Evolutionary conservation across 2,797 vertebrate genomes (phyloP).

Genomic region (Cyprinella venusta): DNA sequence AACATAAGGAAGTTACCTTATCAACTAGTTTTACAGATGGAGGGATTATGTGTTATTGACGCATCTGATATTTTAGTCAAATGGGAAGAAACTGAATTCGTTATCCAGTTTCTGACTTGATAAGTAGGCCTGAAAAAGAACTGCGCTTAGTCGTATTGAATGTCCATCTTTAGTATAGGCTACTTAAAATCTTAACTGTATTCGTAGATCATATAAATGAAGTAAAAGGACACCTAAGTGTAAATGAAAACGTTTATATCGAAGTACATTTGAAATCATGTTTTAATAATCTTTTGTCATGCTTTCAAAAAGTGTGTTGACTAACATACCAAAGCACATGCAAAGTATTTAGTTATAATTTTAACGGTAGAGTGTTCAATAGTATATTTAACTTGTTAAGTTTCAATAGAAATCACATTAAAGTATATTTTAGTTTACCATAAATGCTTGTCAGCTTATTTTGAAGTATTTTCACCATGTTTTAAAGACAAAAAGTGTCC

Average conservation of each 20-base stretch:
- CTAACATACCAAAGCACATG: neutral
- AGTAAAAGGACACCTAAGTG: too few relatives aligned
- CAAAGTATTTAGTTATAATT: neutral
- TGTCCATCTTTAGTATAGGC: neutral
- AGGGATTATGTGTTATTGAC: neutral
- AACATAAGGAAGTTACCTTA: conserved; percentile 2
- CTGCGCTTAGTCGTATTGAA: neutral
- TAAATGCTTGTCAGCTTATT: neutral
- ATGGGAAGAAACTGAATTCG: neutral
- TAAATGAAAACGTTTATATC: too few relatives aligned
- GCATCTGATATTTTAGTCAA: conserved; percentile 10
- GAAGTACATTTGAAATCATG: neutral
- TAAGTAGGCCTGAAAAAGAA: neutral
- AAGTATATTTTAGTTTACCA: neutral
- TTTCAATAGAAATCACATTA: neutral
- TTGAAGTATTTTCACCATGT: neutral
- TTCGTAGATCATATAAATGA: neutral
- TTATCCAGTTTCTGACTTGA: neutral
- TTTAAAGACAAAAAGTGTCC: neutral
- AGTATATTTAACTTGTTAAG: neutral
- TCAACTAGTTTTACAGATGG: conserved; percentile 11
- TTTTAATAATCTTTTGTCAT: neutral
- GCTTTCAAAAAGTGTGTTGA: neutral
- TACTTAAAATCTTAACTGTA: neutral
- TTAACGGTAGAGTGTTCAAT: neutral